Evolutionary conservation across 1,140 invertebrate species (phyloP), one percentile per base, ranked within the genome.

Genomic region (Trachymyrmex septentrionalis): DNA sequence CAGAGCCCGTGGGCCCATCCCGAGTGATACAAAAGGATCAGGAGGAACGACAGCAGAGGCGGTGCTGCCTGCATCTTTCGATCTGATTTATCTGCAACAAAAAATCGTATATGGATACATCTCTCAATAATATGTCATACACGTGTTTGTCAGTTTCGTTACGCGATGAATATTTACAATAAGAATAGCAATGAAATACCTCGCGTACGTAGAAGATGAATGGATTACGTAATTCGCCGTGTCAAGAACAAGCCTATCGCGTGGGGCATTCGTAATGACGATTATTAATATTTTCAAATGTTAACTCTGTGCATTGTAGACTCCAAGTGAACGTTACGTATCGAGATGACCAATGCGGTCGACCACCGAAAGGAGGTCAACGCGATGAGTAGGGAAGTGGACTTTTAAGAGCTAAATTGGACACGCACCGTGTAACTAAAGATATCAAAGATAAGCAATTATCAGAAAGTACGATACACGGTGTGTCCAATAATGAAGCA

Each of bases 1-100:
- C 94, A 95, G 0, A 87, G 81, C 4, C 91, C 92, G n/a, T 88
- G 77, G 14, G 82, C 78, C 50, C 63, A 55, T 63, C 84, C 82
- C 66, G 76, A 92, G 16, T 80, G 82, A 21, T 85, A 63, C 44
- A 94, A 72, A 57, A 94, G 81, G 27, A 91, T 59, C 53, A 94
- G 69, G 10, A 95, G 77, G 10, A 89, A 38, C 14, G 80, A 76
- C 16, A 92, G 77, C 75, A 92, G 55, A 64, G 75, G 30, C 34
- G 64, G 57, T 24, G 80, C 59, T 55, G 86, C 82, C 86, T 88
- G 86, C 94, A 94, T 94, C 24, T 92, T 91, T 92, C 64, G 12
- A 73, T 92, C 88, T 84, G 90, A 91, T 72, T 69, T 73, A 89
- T 64, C 93, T 94, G 90, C 50, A 89, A 92, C 72, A 80, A 59